Base-by-base conservation (phyloP, 2,888 invertebrate species). In the Masnerella sp. region DNA sequence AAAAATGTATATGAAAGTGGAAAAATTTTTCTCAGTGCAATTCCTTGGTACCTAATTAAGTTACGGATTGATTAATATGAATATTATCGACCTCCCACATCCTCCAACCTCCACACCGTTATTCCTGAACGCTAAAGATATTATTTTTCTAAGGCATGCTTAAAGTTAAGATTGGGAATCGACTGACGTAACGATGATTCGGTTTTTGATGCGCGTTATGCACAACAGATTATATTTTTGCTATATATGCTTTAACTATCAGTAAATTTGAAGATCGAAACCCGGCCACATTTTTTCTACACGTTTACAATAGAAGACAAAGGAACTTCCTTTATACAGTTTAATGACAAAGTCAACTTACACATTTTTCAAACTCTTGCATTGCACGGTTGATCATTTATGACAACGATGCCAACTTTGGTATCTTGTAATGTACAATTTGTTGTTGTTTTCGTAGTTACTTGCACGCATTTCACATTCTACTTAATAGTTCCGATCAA, bases 91-190 rank as follows among this genome's bases (percentile, higher is more conserved):
- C 32, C 38, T 40, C 51, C 69, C 47, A 54, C 11, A 43, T 45
- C 61, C 58, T 61, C 45, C 17, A 59, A 70, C 70, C 70, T 70
- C 62, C 62, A 70, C 70, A 36, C 70, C 70, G 62, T 62, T 56
- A 56, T 47, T 61, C 62, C 62, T 56, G 34, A 38, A 49, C 54
- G 30, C 47, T 38, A 49, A 56, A 62, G 25, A 64, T 14, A 62
- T 70, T 58, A 70, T 58, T 62, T 70, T 64, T 70, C 36, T 67
- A 67, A 62, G 14, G 56, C 70, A 70, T 70, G 69, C 69, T 56
- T 58, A 42, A 54, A 70, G 2, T 20, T 59, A 54, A 49, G 15
- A 62, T 45, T 68, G 52, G 25, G 7, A 52, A 28, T 51, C 58
- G 30, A 59, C 43, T 40, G 20, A 45, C 54, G 36, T 22, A 28